phyloP scores from a whole-genome alignment of 2,888 invertebrate species.

The Melipona bicolor region DNA sequence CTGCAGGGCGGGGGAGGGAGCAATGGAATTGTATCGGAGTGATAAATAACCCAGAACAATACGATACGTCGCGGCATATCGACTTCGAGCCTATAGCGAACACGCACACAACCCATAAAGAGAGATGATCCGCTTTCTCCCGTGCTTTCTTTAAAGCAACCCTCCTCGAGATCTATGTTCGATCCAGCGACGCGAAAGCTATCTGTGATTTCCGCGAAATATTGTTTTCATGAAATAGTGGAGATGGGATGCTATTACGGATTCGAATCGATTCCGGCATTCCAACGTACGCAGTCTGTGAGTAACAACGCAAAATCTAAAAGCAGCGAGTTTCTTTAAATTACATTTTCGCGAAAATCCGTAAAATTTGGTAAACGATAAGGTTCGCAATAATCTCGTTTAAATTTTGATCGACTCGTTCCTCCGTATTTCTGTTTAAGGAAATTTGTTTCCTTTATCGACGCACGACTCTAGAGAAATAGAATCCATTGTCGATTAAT shows the following conservation, averaged over 20 bases:
- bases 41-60: slow-evolving; percentile 75
- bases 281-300: too few species aligned
- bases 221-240: slow-evolving; percentile 34
- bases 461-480: too few species aligned
- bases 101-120: slow-evolving; percentile 64
- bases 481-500: too few species aligned
- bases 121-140: slow-evolving; percentile 61
- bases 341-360: too few species aligned
- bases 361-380: too few species aligned
- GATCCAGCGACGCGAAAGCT: slow-evolving; percentile 50
- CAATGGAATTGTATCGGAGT: slow-evolving; percentile 64
- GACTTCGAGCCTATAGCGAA: slow-evolving; percentile 49
- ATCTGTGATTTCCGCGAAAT: slow-evolving; percentile 52
- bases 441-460: too few species aligned
- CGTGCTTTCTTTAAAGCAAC: slow-evolving; percentile 38
- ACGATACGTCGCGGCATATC: slow-evolving; percentile 54
- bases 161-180: slow-evolving; percentile 35
- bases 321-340: too few species aligned
- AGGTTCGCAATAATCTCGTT: too few species aligned
- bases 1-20: slow-evolving; percentile 20
- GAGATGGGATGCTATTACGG: slow-evolving; percentile 22
- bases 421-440: too few species aligned
- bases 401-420: too few species aligned
- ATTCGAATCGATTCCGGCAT: not conserved
- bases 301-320: too few species aligned